A percentile compares a stretch with the other conserved stretches of the same genome.
phyloP scores from a whole-genome alignment of 2,797 vertebrate species.

The Argya squamiceps region DNA sequence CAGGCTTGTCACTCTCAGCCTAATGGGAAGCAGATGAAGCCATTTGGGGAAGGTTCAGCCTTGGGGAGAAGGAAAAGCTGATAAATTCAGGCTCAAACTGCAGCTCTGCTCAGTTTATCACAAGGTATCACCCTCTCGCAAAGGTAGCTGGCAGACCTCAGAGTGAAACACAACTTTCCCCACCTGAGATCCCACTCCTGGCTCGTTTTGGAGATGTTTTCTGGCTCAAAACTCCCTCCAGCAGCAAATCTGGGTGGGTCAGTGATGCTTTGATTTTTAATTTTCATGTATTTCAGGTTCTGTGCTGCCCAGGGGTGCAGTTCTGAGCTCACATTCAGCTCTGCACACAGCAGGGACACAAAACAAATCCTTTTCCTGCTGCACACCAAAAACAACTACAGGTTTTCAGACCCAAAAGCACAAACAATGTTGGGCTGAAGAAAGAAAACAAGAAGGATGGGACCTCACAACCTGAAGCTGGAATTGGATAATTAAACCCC shows the following conservation, averaged over 20 bases:
- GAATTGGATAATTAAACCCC: background rate
- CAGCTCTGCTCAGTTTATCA: background rate
- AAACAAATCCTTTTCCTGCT: no score
- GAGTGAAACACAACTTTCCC: accelerated
- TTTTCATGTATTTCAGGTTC: no score
- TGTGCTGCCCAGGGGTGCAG: no score
- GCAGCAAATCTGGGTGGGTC: background rate
- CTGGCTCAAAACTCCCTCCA: background rate
- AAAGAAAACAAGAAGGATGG: no score
- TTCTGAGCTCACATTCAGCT: no score
- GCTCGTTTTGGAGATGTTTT: background rate
- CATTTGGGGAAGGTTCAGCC: background rate
- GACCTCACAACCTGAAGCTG: no score
- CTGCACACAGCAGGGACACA: no score
- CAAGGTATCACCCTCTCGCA: background rate
- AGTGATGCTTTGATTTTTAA: no score
- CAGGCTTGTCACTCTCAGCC: background rate
- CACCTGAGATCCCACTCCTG: background rate
- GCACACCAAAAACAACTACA: no score
- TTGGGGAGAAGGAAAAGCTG: background rate
- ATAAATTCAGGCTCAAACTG: background rate
- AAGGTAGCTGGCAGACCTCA: background rate
- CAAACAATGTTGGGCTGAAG: no score
- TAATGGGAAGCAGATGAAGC: slow-evolving; percentile 13
- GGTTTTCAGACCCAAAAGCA: no score